These are phyloP conservation scores for Eristalis pertinax DNA, from an alignment of 2,888 invertebrate species.

Conservation along the genomic window DNA sequence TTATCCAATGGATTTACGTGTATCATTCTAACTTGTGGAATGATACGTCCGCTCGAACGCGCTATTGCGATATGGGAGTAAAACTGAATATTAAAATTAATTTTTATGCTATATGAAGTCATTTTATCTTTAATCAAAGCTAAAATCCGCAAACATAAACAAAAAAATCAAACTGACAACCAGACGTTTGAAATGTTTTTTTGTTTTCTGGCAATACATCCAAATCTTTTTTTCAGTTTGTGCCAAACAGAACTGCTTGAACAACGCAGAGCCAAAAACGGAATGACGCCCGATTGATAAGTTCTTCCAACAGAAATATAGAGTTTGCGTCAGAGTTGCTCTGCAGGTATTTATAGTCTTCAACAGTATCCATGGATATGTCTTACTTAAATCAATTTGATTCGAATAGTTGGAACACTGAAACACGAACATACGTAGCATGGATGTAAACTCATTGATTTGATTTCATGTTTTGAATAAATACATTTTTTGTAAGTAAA, in stretches of 20 bases:
- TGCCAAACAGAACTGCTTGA: not conserved
- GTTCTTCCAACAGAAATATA: not conserved
- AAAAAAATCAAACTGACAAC: not conserved
- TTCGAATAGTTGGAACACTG: not conserved
- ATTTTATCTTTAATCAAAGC: no score
- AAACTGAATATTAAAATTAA: no score
- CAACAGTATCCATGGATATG: not conserved
- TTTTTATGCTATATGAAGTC: no score
- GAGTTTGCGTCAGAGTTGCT: slow-evolving; percentile 19
- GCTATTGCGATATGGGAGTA: no score
- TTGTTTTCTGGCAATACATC: not conserved
- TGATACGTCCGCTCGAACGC: no score
- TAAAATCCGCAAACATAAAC: not conserved
- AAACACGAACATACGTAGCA: not conserved
- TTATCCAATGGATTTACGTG: no score
- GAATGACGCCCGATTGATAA: slow-evolving; percentile 15
- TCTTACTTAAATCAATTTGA: not conserved
- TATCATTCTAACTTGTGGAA: no score
- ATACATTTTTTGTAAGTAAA: slow-evolving; percentile 1
- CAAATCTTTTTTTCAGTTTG: not conserved
- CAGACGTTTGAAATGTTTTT: not conserved
- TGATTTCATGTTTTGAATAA: not conserved
- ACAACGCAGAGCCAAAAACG: slow-evolving; percentile 16
- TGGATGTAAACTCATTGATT: not conserved
- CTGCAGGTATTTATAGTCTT: slow-evolving; percentile 24